Conservation (phyloP, 2,797 vertebrate species). For the Syndactyla subalaris region DNA sequence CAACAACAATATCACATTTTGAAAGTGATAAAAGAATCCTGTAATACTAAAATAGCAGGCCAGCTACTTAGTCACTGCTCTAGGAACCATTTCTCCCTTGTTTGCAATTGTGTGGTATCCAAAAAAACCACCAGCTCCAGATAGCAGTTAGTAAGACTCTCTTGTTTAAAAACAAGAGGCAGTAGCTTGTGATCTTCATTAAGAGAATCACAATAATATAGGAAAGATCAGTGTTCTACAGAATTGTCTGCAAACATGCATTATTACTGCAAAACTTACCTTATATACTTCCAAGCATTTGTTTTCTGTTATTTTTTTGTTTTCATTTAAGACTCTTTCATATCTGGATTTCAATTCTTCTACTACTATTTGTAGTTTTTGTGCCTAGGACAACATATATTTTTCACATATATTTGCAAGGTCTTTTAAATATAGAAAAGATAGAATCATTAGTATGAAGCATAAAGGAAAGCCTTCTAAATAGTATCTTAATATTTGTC, state of each 20-base stretch:
- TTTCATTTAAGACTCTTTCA: slow-evolving; percentile 74
- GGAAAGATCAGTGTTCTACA: background rate
- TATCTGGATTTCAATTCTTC: slow-evolving; percentile 76
- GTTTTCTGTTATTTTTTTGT: slow-evolving; percentile 60
- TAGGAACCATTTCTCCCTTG: background rate
- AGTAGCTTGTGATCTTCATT: background rate
- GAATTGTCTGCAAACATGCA: background rate
- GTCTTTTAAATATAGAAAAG: background rate
- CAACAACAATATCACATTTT: background rate
- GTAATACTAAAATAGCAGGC: background rate
- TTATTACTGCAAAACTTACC: slow-evolving; percentile 68
- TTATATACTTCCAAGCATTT: slow-evolving; percentile 72
- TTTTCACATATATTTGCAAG: background rate
- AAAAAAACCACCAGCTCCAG: background rate
- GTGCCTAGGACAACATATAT: slow-evolving; percentile 74
- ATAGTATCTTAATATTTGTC: background rate
- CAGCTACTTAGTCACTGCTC: background rate
- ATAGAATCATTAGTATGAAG: background rate
- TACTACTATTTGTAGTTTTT: slow-evolving; percentile 77
- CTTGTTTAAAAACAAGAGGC: background rate
- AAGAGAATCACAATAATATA: background rate
- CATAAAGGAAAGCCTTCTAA: background rate
- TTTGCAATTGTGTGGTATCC: background rate
- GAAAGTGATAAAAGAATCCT: background rate
- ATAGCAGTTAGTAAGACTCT: background rate